Base-by-base conservation (phyloP, 2,888 invertebrate genomes). In the Invenusta paracnida region DNA sequence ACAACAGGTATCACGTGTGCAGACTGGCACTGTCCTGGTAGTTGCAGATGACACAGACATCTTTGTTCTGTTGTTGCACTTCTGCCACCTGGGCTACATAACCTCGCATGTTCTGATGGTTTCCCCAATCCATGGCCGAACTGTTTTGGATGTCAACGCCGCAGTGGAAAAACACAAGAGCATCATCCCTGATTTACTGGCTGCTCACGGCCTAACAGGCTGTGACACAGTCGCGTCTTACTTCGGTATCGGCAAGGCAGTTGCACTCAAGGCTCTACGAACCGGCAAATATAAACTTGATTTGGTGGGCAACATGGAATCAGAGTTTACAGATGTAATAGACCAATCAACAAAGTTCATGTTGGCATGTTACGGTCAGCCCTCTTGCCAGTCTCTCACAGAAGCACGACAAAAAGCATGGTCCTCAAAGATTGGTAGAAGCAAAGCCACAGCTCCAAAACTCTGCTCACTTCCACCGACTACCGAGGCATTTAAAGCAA, bases 171-270 rank as follows among this genome's bases (percentile, higher is more conserved):
- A 73, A 23, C 5, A 73, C 73, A 13, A 23, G 2, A 23, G 11
- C 11, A 73, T 73, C 73, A 73, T 73, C 2, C 11, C 11, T 25
- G 73, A 73, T 73, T 23, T 73, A 23, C 23, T 73, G 73, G 73
- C 73, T 5, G 73, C 73, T 73, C 73, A 73, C 73, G 73, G 73
- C 23, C 73, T 73, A 13, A 73, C 73, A 23, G 73, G 73, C 73
- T 73, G 73, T 23, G 73, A 73, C 73, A 23, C 27, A 73, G 73
- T 73, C 23, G 73, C 73, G 23, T 2, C 73, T 13, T 73, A 73
- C 23, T 23, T 13, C 23, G 73, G 73, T 5, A n/a, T 73, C 23
- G 73, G 73, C 2, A 73, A 73, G 23, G 73, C 73, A n/a, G 27
- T 5, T 5, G 73, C 25, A 73, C 73, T 73, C 11, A 73, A 73